phyloP scores from a whole-genome alignment of 2,113 vertebrate genomes.

The Onychostoma macrolepis region DNA sequence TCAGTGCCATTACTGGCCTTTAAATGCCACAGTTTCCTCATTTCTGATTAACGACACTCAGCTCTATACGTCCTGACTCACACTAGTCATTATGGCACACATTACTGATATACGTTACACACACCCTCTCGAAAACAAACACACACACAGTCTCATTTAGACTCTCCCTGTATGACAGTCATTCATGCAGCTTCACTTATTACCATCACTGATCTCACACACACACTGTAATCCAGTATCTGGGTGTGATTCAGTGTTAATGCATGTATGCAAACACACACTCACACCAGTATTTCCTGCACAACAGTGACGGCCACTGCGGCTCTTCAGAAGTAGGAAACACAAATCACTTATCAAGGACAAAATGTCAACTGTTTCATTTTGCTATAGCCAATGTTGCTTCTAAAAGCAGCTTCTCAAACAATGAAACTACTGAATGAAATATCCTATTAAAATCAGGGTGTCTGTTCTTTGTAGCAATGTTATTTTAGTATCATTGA shows the following conservation, averaged over 20 bases:
- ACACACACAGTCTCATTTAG: neutral
- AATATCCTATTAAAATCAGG: neutral
- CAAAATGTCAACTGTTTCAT: neutral
- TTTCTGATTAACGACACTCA: neutral
- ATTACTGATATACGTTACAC: neutral
- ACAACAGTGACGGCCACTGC: neutral
- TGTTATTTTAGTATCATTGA: neutral
- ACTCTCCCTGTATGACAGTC: neutral
- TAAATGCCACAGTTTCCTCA: neutral
- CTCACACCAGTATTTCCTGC: constrained; percentile 1
- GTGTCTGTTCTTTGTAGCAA: neutral
- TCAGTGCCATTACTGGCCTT: neutral
- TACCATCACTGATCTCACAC: neutral
- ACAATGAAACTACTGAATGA: neutral
- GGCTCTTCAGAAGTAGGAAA: neutral
- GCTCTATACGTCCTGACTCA: constrained; percentile 11
- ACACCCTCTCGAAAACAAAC: neutral
- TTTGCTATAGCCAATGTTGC: neutral
- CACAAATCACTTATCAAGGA: neutral
- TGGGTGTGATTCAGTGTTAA: neutral
- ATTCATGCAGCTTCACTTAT: neutral
- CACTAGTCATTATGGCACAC: neutral
- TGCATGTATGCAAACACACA: neutral
- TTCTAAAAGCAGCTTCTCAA: neutral
- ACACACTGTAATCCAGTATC: neutral